phyloP scores from a whole-genome alignment of 1,140 invertebrate genomes.

The Limonius californicus region DNA sequence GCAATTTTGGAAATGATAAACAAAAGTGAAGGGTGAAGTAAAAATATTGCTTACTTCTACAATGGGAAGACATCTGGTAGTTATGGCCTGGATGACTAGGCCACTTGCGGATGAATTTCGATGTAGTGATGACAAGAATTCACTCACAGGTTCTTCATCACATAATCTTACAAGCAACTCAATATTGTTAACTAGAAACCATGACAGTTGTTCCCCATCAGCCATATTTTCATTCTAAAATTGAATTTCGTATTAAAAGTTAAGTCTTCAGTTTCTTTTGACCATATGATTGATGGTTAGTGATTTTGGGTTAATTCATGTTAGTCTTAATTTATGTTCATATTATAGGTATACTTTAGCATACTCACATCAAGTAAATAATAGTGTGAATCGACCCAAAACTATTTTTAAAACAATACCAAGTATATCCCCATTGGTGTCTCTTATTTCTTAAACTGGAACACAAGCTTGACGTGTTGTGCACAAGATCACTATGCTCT shows the following conservation, averaged over 20 bases:
- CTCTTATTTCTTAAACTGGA: too few species aligned
- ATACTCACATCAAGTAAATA: too few species aligned
- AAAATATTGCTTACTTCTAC: background rate
- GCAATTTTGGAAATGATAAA: conserved; percentile 16
- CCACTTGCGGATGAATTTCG: conserved; percentile 63
- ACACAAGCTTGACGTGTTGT: too few species aligned
- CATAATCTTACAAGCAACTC: conserved; percentile 61
- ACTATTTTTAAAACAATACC: too few species aligned
- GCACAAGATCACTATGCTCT: too few species aligned
- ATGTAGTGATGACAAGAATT: conserved; percentile 62
- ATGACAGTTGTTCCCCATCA: conserved; percentile 69
- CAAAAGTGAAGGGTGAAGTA: background rate
- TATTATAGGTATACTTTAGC: too few species aligned
- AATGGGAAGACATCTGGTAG: background rate
- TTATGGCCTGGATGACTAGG: conserved; percentile 58
- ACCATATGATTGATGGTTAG: too few species aligned
- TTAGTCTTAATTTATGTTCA: too few species aligned
- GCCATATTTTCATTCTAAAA: conserved; percentile 61
- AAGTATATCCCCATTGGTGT: too few species aligned
- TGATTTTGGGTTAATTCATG: too few species aligned
- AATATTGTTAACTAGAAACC: conserved; percentile 72
- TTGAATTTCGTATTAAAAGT: background rate
- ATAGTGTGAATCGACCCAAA: too few species aligned
- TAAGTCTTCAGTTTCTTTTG: too few species aligned
- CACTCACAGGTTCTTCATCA: conserved; percentile 59